Percentiles rank a stretch among this genome's conserved stretches.
These are phyloP conservation scores for Eleginops maclovinus DNA, from an alignment of 2,113 vertebrate genomes.

Conservation along the genomic window DNA sequence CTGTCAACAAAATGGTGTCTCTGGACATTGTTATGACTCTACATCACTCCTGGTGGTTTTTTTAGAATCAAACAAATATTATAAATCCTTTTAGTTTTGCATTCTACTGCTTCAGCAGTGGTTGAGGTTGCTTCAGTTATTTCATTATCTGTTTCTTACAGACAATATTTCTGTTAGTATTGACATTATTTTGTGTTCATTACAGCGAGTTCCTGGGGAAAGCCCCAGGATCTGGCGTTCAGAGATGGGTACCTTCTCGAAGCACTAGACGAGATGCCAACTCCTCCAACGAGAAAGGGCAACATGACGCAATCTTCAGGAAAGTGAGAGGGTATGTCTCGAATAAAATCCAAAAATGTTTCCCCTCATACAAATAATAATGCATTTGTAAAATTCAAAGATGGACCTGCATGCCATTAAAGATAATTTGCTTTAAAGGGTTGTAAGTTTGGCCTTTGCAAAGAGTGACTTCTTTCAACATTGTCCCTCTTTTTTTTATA, in stretches of 20 bases:
- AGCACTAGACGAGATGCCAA: conserved; percentile 99
- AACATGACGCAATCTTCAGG: conserved; percentile 98
- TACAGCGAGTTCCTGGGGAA: conserved; percentile 99
- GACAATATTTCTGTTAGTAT: not conserved
- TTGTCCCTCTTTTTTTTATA: conserved; percentile 54
- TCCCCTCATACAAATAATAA: no score
- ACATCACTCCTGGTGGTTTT: not conserved
- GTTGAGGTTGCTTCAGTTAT: not conserved
- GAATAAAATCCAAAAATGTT: not conserved
- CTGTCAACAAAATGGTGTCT: not conserved
- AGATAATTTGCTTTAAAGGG: not conserved
- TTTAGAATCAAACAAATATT: not conserved
- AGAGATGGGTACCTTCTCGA: conserved; percentile 99
- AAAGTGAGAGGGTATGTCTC: conserved; percentile 97
- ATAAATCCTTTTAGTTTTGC: not conserved
- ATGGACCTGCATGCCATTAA: no score
- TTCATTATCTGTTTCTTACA: not conserved
- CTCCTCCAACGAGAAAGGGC: conserved; percentile 97
- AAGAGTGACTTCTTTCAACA: not conserved
- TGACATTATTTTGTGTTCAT: conserved; percentile 26
- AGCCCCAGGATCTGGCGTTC: conserved; percentile 98
- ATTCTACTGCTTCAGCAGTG: not conserved
- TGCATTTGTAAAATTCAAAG: no score
- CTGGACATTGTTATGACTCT: not conserved
- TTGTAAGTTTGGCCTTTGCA: not conserved